Evolutionary conservation across 2,113 vertebrate species (phyloP).

Genomic region (Tinamus guttatus): DNA sequence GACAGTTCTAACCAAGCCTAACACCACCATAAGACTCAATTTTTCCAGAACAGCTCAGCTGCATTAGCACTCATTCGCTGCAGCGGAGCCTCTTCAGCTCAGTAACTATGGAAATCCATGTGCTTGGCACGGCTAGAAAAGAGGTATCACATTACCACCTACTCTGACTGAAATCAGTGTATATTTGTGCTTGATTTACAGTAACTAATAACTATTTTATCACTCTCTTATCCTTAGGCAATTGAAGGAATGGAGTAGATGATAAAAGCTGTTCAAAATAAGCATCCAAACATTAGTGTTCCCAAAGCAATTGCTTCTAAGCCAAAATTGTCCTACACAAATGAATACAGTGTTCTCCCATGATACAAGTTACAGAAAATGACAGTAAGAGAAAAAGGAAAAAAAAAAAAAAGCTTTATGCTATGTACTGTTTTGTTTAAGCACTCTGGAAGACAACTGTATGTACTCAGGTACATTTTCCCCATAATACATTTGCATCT

Average conservation of each 20-base stretch:
- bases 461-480: not conserved
- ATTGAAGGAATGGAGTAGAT: not conserved
- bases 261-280: not conserved
- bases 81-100: not conserved
- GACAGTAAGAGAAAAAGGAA: not conserved
- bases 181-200: not conserved
- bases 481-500: not conserved
- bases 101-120: not conserved
- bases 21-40: not conserved
- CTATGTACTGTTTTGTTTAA: not conserved
- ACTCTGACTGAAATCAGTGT: not conserved
- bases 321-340: not conserved
- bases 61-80: not conserved
- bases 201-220: not conserved
- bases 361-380: not conserved
- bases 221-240: not conserved
- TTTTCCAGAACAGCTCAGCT: not conserved
- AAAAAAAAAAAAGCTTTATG: not conserved
- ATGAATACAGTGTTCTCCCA: not conserved
- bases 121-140: not conserved
- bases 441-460: not conserved
- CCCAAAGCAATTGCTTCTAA: not conserved
- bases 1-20: not conserved
- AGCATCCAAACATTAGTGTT: too few relatives aligned
- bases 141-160: too few relatives aligned